Conservation (phyloP, 2,797 vertebrate species). For the Myotis findleyi region DNA sequence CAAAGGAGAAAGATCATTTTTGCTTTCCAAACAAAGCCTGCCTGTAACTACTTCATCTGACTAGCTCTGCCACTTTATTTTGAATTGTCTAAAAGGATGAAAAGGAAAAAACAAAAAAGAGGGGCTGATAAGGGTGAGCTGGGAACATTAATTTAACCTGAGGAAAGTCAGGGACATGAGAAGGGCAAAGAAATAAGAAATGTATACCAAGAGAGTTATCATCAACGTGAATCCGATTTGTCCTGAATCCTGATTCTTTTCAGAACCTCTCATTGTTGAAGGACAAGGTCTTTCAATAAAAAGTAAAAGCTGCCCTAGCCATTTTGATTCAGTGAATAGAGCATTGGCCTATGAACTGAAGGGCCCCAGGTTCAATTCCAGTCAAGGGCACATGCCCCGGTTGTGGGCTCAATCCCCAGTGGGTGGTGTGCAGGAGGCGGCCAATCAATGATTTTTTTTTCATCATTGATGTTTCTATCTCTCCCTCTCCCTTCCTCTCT, state of each 20-base stretch:
- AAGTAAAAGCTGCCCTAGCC: not conserved
- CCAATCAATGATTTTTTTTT: no score
- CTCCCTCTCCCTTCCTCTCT: no score
- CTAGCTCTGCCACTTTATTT: constrained; percentile 41
- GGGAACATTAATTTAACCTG: constrained; percentile 64
- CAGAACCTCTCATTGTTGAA: not conserved
- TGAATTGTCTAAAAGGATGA: constrained; percentile 38
- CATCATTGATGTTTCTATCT: no score
- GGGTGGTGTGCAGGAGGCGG: no score
- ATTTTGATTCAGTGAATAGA: no score
- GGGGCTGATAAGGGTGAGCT: not conserved
- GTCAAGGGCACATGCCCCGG: no score
- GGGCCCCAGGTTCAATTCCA: no score
- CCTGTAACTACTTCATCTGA: constrained; percentile 36
- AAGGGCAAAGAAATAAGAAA: constrained; percentile 69
- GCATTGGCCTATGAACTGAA: no score
- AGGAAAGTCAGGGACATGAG: constrained; percentile 33
- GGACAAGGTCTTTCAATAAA: constrained; percentile 2
- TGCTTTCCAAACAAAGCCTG: constrained; percentile 45
- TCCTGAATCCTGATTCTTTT: constrained; percentile 54
- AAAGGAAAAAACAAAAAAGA: not conserved
- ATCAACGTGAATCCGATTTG: not conserved
- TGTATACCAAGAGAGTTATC: constrained; percentile 23
- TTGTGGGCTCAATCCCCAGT: no score
- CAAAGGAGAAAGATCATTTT: constrained; percentile 33